Base-by-base conservation (phyloP, 2,113 vertebrate species). In the Vidua chalybeata region DNA sequence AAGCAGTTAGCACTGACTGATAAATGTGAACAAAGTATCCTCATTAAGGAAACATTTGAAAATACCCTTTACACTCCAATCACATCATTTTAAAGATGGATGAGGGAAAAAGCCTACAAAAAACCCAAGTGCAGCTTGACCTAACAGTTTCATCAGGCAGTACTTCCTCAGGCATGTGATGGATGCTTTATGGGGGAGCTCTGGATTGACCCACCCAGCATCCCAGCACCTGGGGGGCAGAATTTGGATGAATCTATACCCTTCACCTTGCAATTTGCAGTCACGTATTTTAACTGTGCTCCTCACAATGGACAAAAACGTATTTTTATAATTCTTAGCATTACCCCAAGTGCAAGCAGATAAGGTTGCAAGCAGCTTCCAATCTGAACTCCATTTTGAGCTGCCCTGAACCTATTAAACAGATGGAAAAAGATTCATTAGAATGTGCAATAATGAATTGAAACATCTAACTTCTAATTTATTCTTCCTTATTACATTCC, bases 401-500 rank as follows among this genome's bases (percentile, higher is more conserved):
- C 85, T 74, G 79, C 72, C 72, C 59, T 90, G 76, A 94, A 86
- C 85, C 62, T 61, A 80, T 45, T 63, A 88, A 93, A 58, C 56
- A 90, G 79, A 83, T 56, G 61, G 64, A 74, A 66, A 63, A 52
- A 3, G 0, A 56, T 80, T 95, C 79, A 67, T 67, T 85, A 89
- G 52, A 71, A 96, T 2, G 3, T 61, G 64, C 52, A 90, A 56
- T 45, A 93, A 92, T 54, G 61, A 95, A 91, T 56, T 94, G 72
- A 84, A 92, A 95, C 30, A 45, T 81, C 63, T 90, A 61, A 87
- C 24, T 93, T 85, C 28, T 86, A 81, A 96, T 88, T 94, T 95
- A 86, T 75, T 90, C 59, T 91, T 91, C 62, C 22, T 64, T 86
- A 67, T 41, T 83, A 68, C 39, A 39, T 48, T 86, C 78, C n/a